These are phyloP conservation scores for Ibycter americanus DNA, from an alignment of 2,797 vertebrate species.

Conservation along the genomic window DNA sequence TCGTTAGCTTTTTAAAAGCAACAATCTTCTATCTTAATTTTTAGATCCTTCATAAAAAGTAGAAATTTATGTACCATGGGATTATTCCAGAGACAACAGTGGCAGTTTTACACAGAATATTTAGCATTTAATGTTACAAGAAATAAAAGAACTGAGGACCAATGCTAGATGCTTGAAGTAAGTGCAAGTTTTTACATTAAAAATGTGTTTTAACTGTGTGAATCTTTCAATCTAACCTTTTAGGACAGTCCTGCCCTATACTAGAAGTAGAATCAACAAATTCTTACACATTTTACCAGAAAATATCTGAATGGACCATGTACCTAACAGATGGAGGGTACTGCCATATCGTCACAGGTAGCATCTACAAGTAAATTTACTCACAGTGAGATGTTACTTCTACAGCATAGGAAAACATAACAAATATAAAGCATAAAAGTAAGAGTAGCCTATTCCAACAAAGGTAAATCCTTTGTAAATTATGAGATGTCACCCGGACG, in stretches of 20 bases:
- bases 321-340: not conserved
- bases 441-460: not conserved
- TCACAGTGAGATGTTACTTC: not conserved
- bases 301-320: not conserved
- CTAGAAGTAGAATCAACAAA: not conserved
- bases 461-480: not conserved
- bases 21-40: not conserved
- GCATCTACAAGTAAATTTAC: not conserved
- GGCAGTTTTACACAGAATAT: not conserved
- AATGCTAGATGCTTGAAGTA: not conserved
- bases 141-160: not conserved
- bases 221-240: not conserved
- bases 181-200: not conserved
- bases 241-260: not conserved
- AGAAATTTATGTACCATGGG: not conserved
- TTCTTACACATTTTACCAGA: not conserved
- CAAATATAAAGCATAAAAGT: not conserved
- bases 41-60: not conserved
- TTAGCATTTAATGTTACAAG: not conserved
- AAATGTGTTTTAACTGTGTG: not conserved
- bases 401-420: not conserved
- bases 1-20: not conserved
- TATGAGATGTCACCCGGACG: accelerated
- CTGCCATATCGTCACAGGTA: not conserved
- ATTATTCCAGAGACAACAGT: not conserved